Conservation (phyloP, 1,140 invertebrate species). For the Lordiphosa clarofinis region DNA sequence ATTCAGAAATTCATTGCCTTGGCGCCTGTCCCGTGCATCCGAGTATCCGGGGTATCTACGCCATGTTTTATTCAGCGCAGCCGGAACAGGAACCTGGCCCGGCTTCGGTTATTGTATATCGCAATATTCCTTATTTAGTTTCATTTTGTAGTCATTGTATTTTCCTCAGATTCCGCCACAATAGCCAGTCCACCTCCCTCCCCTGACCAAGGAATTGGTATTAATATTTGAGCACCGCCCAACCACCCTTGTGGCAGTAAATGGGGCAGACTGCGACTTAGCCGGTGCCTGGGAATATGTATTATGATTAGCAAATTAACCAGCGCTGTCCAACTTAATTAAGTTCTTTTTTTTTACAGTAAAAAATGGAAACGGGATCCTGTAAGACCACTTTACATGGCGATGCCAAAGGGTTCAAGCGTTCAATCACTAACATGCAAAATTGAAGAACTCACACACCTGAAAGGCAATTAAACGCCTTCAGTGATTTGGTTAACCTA, state of each 20-base stretch:
- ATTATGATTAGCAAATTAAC: too few species aligned
- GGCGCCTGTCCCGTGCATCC: neutral
- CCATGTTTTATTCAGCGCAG: slow-evolving; percentile 42
- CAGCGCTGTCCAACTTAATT: too few species aligned
- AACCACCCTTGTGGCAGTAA: neutral
- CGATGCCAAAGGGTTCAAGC: too few species aligned
- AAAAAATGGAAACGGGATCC: too few species aligned
- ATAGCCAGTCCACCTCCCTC: neutral
- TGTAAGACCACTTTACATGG: too few species aligned
- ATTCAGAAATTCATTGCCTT: slow-evolving; percentile 46
- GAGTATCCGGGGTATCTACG: slow-evolving; percentile 20
- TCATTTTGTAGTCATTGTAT: slow-evolving; percentile 38
- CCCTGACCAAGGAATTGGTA: slow-evolving; percentile 12
- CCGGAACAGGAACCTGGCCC: slow-evolving; percentile 6
- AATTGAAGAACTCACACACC: too few species aligned
- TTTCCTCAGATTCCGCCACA: slow-evolving; percentile 39
- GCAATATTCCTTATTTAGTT: slow-evolving; percentile 54
- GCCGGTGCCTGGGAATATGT: too few species aligned
- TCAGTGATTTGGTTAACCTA: too few species aligned
- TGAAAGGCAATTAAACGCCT: too few species aligned
- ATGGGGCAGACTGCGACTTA: too few species aligned
- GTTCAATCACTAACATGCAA: too few species aligned
- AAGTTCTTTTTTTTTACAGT: too few species aligned
- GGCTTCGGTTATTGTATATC: slow-evolving; percentile 45
- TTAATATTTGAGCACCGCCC: slow-evolving; percentile 40